Percentiles rank a stretch among this genome's conserved stretches.
Evolutionary conservation across 2,113 vertebrate genomes (phyloP).

Genomic region (Chitala chitala): DNA sequence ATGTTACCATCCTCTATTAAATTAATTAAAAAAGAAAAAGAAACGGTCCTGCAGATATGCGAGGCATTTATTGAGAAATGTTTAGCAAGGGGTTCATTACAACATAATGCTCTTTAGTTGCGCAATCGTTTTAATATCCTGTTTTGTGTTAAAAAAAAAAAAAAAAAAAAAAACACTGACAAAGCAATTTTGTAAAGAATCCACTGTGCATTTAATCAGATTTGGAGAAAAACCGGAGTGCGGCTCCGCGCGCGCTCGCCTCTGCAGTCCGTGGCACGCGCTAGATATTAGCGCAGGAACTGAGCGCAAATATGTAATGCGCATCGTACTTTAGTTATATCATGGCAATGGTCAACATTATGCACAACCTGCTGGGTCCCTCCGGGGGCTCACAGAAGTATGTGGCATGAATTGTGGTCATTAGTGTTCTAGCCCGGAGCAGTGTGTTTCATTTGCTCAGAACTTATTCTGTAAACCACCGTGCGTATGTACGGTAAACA

Average conservation of each 20-base stretch:
- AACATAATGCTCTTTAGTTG: slow-evolving; percentile 16
- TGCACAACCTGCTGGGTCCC: neutral
- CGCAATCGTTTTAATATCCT: slow-evolving; percentile 21
- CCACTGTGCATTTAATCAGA: slow-evolving; percentile 11
- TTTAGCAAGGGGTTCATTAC: slow-evolving; percentile 25
- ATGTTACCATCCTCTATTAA: slow-evolving; percentile 29
- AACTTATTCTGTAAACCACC: neutral
- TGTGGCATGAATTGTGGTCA: neutral
- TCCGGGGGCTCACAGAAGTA: neutral
- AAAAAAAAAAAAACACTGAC: slow-evolving; percentile 18
- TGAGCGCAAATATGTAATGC: slow-evolving; percentile 13
- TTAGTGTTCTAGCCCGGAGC: neutral
- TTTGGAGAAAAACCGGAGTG: no score
- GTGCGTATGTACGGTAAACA: neutral
- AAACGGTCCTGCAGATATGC: slow-evolving; percentile 7
- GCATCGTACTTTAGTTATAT: neutral
- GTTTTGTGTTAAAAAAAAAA: no score
- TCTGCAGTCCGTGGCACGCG: no score
- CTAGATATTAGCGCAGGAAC: neutral
- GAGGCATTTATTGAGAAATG: slow-evolving; percentile 17
- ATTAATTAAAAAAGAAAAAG: slow-evolving; percentile 16
- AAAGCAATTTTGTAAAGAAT: slow-evolving; percentile 8
- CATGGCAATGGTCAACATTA: neutral
- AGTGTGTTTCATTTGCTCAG: slow-evolving; percentile 1
- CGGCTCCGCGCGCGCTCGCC: no score